Evolutionary conservation across 2,888 invertebrate genomes (phyloP), one percentile per base, ranked within the genome.

Genomic region (Thyatira batis): DNA sequence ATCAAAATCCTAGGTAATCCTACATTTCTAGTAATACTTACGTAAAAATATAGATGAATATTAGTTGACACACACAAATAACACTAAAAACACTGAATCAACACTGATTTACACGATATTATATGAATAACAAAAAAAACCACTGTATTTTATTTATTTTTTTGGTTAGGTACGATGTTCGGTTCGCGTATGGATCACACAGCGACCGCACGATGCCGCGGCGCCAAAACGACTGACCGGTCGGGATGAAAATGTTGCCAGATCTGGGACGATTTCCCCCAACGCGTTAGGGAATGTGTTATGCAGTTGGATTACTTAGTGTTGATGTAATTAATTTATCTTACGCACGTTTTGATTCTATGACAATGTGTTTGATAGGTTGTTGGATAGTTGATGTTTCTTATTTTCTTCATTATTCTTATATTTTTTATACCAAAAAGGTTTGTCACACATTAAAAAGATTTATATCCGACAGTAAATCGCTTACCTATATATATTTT

Each of bases 201-300:
- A 76, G 60, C 84, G 81, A 66, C 76, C 82, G 81, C 66, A 58
- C 79, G 62, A 65, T 54, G 54, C 75, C 71, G 73, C 78, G 82
- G 83, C 88, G 85, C 85, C 82, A 80, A 83, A 84, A 76, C 76
- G 74, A 88, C 89, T 89, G 84, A 80, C 84, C 80, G 70, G 61
- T 73, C 68, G 70, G 71, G 80, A 80, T 68, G 62, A 55, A 58
- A 55, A 77, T 70, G 84, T 84, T 85, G 76, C 84, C 71, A 72
- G 68, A 67, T 60, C 62, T n/a, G n/a, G n/a, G 52, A 46, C 60
- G 53, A 70, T 69, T 60, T 61, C 59, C 63, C 65, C 65, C 45
- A 64, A 46, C 3, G n/a, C 4, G 8, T 27, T 48, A 11, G 17
- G 45, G 13, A 39, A 39, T 20, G 48, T 25, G 48, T 27, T 27